Evolutionary conservation across 1,140 invertebrate genomes (phyloP).

Genomic region (Eurosta solidaginis): DNA sequence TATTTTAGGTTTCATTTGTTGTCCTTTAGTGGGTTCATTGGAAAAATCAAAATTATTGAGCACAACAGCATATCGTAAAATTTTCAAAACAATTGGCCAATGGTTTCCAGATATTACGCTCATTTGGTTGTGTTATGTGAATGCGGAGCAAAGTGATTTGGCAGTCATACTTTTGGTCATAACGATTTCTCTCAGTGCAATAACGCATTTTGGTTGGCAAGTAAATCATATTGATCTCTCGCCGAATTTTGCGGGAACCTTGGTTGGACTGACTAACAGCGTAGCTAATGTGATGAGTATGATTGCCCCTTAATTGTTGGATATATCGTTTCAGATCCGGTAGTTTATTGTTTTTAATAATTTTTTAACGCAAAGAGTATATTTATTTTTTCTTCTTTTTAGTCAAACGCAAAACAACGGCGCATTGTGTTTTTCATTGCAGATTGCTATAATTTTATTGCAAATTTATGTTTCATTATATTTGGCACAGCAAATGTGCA

Average conservation of each 20-base stretch:
- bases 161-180: conserved; percentile 69
- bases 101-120: conserved; percentile 67
- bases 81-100: conserved; percentile 70
- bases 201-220: conserved; percentile 72
- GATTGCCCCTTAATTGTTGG: conserved; percentile 69
- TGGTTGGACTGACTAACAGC: conserved; percentile 74
- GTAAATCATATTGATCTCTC: conserved; percentile 76
- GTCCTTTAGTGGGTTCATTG: conserved; percentile 68
- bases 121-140: conserved; percentile 67
- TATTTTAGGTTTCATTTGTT: conserved; percentile 70
- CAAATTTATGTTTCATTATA: conserved; percentile 71
- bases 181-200: conserved; percentile 78
- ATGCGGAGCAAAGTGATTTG: conserved; percentile 59
- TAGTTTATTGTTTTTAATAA: conserved; percentile 59
- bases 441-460: conserved; percentile 70
- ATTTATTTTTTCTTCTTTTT: background rate
- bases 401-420: conserved; percentile 69
- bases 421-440: conserved; percentile 76
- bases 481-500: conserved; percentile 70
- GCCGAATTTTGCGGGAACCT: conserved; percentile 75
- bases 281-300: conserved; percentile 74
- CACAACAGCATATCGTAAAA: conserved; percentile 66
- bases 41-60: conserved; percentile 64
- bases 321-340: conserved; percentile 67
- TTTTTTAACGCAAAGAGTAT: conserved; percentile 55